Base-by-base conservation (phyloP, 2,113 vertebrate genomes). In the Erythrolamprus reginae region DNA sequence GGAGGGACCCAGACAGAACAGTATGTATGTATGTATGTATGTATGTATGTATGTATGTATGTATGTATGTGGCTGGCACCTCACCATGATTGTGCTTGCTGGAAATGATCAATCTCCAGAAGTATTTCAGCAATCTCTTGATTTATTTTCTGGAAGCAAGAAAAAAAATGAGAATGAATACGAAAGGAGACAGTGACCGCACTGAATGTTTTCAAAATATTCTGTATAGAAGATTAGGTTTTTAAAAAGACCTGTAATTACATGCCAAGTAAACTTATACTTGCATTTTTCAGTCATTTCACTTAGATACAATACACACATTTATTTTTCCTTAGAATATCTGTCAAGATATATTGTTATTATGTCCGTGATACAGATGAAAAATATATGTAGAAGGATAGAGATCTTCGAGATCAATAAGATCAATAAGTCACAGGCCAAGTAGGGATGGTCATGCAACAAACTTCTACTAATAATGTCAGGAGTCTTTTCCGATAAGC, bases 41-140 rank as follows among this genome's bases (percentile, higher is more conserved):
- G 21, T 56, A 56, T 24, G 53, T 50, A 50, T 50, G 50, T 50
- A 50, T 56, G 51, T 52, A 52, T 83, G 90, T 48, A 91, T 91
- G 4, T 86, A 83, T 86, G 24, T 42, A 86, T 84, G 8, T 0
- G 15, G 1, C 45, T 87, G 86, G 28, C 5, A 13, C 94, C 98
- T 97, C 93, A 98, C 97, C 95, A 98, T 93, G 98, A 98, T 84
- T 98, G 97, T 3, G 94, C n/a, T 3, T 92, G 96, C 94, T 98
- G 98, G 47, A 99, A 99, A 95, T 96, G 89, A 92, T 98, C 98
- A 0, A 99, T 98, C 61, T 98, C 97, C 0, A 98, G 96, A 96
- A 99, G 98, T 58, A 99, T 97, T 5, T 96, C 96, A 52, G 98
- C 98, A 2, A 99, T 99, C 92, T 99, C 96, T 42, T 97, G 95